Percentiles rank a stretch among this genome's conserved stretches.
Evolutionary conservation across 2,113 vertebrate genomes (phyloP).

Genomic region (Climacteris rufus): DNA sequence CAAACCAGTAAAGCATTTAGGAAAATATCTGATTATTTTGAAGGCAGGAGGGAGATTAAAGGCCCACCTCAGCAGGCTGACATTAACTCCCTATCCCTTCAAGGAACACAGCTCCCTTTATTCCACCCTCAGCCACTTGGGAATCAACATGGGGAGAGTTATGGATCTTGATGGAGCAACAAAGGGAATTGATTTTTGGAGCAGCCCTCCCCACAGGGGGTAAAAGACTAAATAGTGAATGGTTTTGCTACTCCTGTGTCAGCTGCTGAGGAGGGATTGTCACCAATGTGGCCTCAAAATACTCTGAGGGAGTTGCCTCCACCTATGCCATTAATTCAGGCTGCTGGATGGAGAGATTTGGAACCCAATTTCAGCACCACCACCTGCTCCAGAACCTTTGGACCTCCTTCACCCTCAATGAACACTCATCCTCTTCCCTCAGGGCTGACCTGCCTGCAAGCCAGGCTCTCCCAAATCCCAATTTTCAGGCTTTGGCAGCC

Average conservation of each 20-base stretch:
- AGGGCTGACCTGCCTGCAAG: background rate
- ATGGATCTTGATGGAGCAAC: background rate
- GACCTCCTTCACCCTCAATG: background rate
- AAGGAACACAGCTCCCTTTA: background rate
- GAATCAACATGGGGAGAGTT: background rate
- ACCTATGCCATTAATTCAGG: background rate
- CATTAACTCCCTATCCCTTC: background rate
- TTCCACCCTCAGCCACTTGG: background rate
- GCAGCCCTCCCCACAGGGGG: background rate
- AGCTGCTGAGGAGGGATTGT: background rate
- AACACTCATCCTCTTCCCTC: background rate
- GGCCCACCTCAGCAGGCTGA: background rate
- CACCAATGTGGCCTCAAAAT: background rate
- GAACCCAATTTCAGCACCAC: rapidly evolving
- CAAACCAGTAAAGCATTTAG: background rate
- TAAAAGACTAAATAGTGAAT: background rate
- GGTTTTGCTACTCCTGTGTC: background rate
- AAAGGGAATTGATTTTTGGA: constrained; percentile 20
- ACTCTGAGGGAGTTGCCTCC: background rate
- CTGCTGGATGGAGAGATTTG: background rate
- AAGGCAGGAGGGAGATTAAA: constrained; percentile 23
- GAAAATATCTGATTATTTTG: constrained; percentile 19
- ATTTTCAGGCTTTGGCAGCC: rapidly evolving
- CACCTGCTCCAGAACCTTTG: background rate
- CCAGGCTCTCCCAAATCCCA: background rate